phyloP scores from a whole-genome alignment of 2,888 invertebrate species.

The Tineola bisselliella region DNA sequence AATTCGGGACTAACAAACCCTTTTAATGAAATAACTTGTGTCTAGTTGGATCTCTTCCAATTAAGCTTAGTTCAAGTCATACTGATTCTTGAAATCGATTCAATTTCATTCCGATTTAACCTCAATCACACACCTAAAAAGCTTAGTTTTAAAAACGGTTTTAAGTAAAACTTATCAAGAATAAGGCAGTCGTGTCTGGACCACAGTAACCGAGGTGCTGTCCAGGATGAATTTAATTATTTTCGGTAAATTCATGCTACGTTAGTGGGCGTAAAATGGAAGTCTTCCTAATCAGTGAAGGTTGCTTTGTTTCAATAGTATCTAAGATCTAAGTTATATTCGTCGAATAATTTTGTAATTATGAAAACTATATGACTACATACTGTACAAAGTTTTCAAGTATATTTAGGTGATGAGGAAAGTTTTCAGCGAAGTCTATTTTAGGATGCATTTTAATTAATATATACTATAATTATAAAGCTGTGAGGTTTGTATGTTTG shows the following conservation, averaged over 20 bases:
- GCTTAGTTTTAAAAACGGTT: neutral
- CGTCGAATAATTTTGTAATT: no score
- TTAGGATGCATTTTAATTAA: no score
- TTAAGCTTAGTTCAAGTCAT: conserved; percentile 8
- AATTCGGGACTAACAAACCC: conserved; percentile 9
- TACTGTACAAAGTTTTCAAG: no score
- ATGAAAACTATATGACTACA: no score
- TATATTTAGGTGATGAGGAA: no score
- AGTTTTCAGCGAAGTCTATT: no score
- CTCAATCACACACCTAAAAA: neutral
- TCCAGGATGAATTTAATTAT: conserved; percentile 28
- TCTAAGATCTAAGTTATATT: no score
- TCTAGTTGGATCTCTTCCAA: conserved; percentile 14
- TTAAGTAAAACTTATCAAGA: neutral
- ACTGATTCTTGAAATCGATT: neutral
- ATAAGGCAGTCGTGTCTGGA: neutral
- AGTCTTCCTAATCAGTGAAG: neutral
- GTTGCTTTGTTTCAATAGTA: neutral
- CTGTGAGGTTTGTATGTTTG: no score
- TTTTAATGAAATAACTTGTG: conserved; percentile 16
- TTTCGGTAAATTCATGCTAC: conserved; percentile 20
- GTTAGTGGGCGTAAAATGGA: neutral
- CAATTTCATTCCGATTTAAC: neutral
- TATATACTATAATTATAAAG: no score
- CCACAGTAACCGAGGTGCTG: conserved; percentile 13